Conservation (phyloP, 1,140 invertebrate genomes). For the Drosophila paulistorum region DNA sequence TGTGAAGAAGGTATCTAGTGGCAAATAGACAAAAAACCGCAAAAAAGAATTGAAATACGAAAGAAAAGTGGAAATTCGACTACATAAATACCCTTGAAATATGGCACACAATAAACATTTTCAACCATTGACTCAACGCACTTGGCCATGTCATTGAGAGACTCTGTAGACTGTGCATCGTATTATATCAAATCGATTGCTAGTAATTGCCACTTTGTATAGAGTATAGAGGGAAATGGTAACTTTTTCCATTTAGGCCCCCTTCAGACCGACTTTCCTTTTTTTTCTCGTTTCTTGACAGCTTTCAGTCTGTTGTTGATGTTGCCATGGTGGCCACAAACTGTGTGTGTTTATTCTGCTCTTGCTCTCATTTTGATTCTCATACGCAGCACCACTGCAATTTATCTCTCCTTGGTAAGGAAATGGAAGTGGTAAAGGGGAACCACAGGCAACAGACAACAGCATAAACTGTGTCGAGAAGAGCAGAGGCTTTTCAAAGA, state of each 20-base stretch:
- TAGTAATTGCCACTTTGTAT: too few relatives aligned
- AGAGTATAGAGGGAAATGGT: too few relatives aligned
- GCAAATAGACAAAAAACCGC: conserved; percentile 11
- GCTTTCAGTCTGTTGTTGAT: conserved; percentile 55
- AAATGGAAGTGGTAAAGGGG: too few relatives aligned
- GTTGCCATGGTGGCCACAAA: conserved; percentile 24
- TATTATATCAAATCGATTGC: too few relatives aligned
- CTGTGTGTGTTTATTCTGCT: conserved; percentile 10
- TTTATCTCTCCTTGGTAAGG: conserved; percentile 41
- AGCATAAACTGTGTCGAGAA: conserved; percentile 51
- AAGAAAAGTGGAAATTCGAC: conserved; percentile 26
- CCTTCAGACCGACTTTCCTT: not conserved
- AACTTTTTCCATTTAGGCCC: not conserved
- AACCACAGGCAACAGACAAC: conserved; percentile 27
- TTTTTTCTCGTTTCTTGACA: conserved; percentile 40
- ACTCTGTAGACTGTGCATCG: too few relatives aligned
- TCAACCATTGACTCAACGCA: too few relatives aligned
- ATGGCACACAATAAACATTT: too few relatives aligned
- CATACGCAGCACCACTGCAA: conserved; percentile 35
- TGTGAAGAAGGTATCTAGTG: conserved; percentile 39
- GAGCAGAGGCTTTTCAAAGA: conserved; percentile 28
- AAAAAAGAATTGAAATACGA: conserved; percentile 10
- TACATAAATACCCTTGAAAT: not conserved
- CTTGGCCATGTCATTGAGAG: too few relatives aligned
- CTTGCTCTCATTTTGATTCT: conserved; percentile 27